Conservation (phyloP, 1,140 invertebrate species). For the Lordiphosa stackelbergi region DNA sequence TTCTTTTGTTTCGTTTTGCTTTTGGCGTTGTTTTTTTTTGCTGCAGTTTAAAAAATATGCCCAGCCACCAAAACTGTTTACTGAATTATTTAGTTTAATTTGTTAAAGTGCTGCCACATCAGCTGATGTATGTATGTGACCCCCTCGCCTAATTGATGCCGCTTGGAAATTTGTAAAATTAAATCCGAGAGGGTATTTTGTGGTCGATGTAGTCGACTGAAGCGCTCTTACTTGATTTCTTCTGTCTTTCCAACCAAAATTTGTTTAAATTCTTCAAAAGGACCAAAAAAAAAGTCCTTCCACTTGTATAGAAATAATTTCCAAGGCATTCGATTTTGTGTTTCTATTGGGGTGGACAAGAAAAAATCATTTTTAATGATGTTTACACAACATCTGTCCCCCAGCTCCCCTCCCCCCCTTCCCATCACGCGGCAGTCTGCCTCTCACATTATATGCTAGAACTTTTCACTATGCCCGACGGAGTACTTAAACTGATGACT, state of each 20-base stretch:
- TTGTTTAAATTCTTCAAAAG: not conserved
- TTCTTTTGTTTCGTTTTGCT: conserved; percentile 17
- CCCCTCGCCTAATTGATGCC: too few species aligned
- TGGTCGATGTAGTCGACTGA: too few species aligned
- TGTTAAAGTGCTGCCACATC: conserved; percentile 40
- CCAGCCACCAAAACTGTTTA: conserved; percentile 24
- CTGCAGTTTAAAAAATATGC: conserved; percentile 34
- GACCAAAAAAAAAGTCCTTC: not conserved
- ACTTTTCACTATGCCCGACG: conserved; percentile 69
- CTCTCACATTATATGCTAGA: conserved; percentile 60
- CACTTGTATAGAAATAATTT: conserved; percentile 55
- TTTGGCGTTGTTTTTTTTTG: conserved; percentile 42
- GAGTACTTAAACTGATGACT: conserved; percentile 73
- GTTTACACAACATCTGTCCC: conserved; percentile 63
- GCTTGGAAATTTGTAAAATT: too few species aligned
- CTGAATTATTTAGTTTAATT: conserved; percentile 57
- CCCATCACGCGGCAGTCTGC: conserved; percentile 1
- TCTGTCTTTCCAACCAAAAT: too few species aligned
- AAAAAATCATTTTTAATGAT: conserved; percentile 63
- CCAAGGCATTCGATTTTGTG: conserved; percentile 66
- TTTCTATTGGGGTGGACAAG: conserved; percentile 7
- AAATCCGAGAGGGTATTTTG: too few species aligned
- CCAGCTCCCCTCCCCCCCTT: conserved; percentile 1
- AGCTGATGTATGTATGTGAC: conserved; percentile 26
- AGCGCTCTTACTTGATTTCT: too few species aligned